A percentile compares a stretch with the other conserved stretches of the same genome.
phyloP scores from a whole-genome alignment of 2,888 invertebrate genomes.

The Anarsia innoxiella region DNA sequence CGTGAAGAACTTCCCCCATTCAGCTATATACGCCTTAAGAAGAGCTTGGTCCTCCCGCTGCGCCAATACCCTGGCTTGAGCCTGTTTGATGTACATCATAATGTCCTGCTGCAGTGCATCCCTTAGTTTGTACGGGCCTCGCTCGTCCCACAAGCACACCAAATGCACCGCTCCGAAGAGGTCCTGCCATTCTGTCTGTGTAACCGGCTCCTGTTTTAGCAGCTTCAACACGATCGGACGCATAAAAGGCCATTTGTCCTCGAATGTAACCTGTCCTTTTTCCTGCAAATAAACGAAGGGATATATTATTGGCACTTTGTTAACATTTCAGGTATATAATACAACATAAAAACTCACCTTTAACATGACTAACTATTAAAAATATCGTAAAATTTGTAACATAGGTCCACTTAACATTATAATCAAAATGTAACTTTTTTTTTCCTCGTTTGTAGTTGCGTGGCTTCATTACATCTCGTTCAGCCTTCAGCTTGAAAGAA shows the following conservation, averaged over 20 bases:
- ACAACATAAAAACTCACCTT: constrained; percentile 31
- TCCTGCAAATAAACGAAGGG: constrained; percentile 70
- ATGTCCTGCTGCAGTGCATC: constrained; percentile 94
- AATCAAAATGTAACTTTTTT: constrained; percentile 19
- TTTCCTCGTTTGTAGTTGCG: constrained; percentile 1
- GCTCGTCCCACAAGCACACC: constrained; percentile 98
- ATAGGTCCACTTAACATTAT: constrained; percentile 28
- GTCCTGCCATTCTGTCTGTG: constrained; percentile 97
- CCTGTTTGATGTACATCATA: constrained; percentile 94
- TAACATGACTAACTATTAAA: constrained; percentile 34
- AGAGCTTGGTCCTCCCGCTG: constrained; percentile 96
- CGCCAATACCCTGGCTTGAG: constrained; percentile 90
- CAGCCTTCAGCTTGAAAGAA: no score
- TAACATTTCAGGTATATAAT: not conserved
- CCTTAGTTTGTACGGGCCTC: constrained; percentile 90
- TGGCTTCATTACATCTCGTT: constrained; percentile 1
- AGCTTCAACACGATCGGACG: constrained; percentile 94
- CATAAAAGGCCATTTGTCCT: constrained; percentile 98
- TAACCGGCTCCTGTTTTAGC: constrained; percentile 94
- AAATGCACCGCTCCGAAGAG: constrained; percentile 96
- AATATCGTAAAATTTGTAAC: constrained; percentile 22
- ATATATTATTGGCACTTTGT: not conserved
- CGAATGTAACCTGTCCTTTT: constrained; percentile 89
- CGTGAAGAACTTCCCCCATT: constrained; percentile 98
- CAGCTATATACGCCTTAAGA: constrained; percentile 96